These are phyloP conservation scores for Hemistola chrysoprasaria DNA, from an alignment of 2,888 invertebrate genomes.

Conservation along the genomic window DNA sequence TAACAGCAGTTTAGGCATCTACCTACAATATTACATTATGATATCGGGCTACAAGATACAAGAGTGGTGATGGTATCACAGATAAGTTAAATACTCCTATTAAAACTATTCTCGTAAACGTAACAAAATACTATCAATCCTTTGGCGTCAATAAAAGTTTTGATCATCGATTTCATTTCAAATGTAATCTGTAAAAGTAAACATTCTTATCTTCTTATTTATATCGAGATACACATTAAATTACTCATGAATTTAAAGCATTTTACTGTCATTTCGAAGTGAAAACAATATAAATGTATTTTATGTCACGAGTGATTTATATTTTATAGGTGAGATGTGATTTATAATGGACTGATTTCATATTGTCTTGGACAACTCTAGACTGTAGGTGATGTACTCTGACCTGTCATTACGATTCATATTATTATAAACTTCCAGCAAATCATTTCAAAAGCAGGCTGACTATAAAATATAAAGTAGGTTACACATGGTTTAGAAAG, in stretches of 20 bases:
- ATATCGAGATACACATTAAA: conserved; percentile 65
- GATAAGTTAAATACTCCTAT: conserved; percentile 24
- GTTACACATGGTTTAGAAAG: no score
- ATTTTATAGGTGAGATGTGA: conserved; percentile 77
- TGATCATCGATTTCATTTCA: conserved; percentile 53
- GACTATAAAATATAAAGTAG: no score
- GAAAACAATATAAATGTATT: conserved; percentile 81
- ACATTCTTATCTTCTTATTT: conserved; percentile 42
- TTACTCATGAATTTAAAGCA: conserved; percentile 75
- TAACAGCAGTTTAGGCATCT: no score
- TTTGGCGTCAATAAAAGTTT: conserved; percentile 53
- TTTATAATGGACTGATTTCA: conserved; percentile 69
- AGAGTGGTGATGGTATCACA: conserved; percentile 10
- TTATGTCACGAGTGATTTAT: conserved; percentile 77
- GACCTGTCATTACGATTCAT: conserved; percentile 5
- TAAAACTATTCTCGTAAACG: conserved; percentile 34
- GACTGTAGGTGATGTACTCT: conserved; percentile 11
- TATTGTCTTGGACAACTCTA: conserved; percentile 58
- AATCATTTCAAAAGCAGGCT: no score
- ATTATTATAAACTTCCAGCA: no score
- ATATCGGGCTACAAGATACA: no score
- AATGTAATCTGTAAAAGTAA: conserved; percentile 41
- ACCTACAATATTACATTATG: no score
- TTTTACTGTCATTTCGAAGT: conserved; percentile 76
- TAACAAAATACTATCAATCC: conserved; percentile 40